phyloP scores from a whole-genome alignment of 2,888 invertebrate genomes.

The Chymomyza procnemis region DNA sequence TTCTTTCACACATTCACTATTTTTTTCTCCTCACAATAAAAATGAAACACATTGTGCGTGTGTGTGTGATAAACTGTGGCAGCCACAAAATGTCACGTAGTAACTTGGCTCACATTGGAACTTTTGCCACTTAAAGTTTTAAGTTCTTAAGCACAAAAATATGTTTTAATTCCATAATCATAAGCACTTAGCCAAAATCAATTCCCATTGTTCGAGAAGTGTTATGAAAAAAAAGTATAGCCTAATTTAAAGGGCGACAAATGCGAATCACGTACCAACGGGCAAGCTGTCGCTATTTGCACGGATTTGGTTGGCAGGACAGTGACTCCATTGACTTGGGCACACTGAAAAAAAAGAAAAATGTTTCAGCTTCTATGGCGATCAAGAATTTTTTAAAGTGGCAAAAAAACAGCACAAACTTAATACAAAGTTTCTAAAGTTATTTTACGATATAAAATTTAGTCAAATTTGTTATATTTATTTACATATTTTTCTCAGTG shows the following conservation, averaged over 20 bases:
- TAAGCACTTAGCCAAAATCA: constrained; percentile 54
- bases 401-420: too few species aligned
- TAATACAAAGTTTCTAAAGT: too few species aligned
- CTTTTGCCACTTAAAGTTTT: constrained; percentile 69
- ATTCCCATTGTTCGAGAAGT: constrained; percentile 36
- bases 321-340: constrained; percentile 19
- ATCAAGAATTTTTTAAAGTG: too few species aligned
- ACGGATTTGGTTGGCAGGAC: not conserved
- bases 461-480: constrained; percentile 12
- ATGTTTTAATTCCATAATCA: constrained; percentile 62
- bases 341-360: too few species aligned
- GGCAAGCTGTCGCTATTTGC: not conserved
- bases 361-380: too few species aligned
- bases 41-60: constrained; percentile 41
- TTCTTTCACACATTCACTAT: constrained; percentile 30
- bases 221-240: constrained; percentile 26
- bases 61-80: constrained; percentile 53
- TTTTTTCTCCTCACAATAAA: constrained; percentile 36
- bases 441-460: too few species aligned
- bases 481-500: constrained; percentile 20
- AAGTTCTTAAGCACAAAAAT: constrained; percentile 50
- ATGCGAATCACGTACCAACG: constrained; percentile 67
- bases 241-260: constrained; percentile 47
- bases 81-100: constrained; percentile 58
- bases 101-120: constrained; percentile 24